Base-by-base conservation (phyloP, 2,797 vertebrate genomes). In the Acipenser ruthenus region DNA sequence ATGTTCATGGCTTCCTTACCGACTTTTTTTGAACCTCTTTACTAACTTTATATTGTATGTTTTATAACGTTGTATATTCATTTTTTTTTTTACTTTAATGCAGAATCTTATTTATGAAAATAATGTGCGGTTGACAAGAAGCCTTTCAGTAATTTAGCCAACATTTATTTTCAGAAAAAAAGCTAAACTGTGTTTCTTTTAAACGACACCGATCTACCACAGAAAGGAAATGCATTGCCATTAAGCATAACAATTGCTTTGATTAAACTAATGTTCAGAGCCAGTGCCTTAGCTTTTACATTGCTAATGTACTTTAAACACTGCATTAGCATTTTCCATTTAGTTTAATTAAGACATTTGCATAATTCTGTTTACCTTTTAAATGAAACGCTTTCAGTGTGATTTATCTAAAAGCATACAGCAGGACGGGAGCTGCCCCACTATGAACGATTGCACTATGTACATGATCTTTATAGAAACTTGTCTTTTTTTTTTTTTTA, bases 331-430 rank as follows among this genome's bases (percentile, higher is more conserved):
- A 72, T 75, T 75, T 58, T 68, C 66, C 64, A 71, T 79, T 74
- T 65, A 74, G 55, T 74, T 73, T 51, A 75, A 74, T 70, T 68
- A 58, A 63, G 2, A 51, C 18, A 74, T 75, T 72, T 70, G 52
- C 72, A 71, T 79, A 77, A 75, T 79, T 74, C 55, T 67, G 72
- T 77, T 77, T 74, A 64, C 67, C 64, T 74, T 73, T 63, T 59
- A 70, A 72, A 75, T 73, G 60, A 73, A 70, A 60, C 64, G 50
- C 53, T 63, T 50, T 50, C 56, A 66, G 56, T n/a, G 15, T 10
- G 56, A 66, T 67, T 67, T 60, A 60, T 70, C 62, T 65, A 11
- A 18, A 60, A 48, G 15, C 23, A 55, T 63, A 70, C 59, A 65
- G 59, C 49, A 51, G 52, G 51, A 47, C 53, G 10, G 23, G 59